Evolutionary conservation across 2,113 vertebrate genomes (phyloP).

Genomic region (Gadus macrocephalus): DNA sequence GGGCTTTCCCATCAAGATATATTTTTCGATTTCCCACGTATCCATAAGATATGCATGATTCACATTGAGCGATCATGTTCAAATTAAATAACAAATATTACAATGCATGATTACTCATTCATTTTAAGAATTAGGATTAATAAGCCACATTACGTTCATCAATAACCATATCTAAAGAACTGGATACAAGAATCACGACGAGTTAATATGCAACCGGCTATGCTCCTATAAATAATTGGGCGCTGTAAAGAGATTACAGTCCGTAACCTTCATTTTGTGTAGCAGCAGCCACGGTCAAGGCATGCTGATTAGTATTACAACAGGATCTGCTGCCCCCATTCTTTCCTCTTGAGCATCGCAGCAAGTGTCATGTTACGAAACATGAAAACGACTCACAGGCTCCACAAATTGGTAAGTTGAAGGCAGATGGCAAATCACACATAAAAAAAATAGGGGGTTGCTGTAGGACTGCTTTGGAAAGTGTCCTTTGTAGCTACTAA

Average conservation of each 20-base stretch:
- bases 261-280: slow-evolving; percentile 17
- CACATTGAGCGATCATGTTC: no score
- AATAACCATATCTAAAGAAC: no score
- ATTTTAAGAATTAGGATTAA: no score
- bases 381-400: slow-evolving; percentile 15
- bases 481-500: no score
- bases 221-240: background rate
- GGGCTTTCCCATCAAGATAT: no score
- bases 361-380: slow-evolving; percentile 34
- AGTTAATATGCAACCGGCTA: no score
- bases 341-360: slow-evolving; percentile 55
- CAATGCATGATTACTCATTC: no score
- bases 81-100: no score
- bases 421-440: slow-evolving; percentile 60
- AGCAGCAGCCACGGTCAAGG: slow-evolving; percentile 25
- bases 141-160: no score
- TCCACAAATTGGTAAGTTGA: slow-evolving; percentile 37
- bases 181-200: no score
- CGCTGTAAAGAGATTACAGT: slow-evolving; percentile 10
- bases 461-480: background rate
- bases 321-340: slow-evolving; percentile 63
- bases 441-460: slow-evolving; percentile 51
- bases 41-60: no score
- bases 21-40: no score
- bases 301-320: slow-evolving; percentile 51